Conservation (phyloP, 2,113 vertebrate genomes). For the Planiliza haematocheilus region DNA sequence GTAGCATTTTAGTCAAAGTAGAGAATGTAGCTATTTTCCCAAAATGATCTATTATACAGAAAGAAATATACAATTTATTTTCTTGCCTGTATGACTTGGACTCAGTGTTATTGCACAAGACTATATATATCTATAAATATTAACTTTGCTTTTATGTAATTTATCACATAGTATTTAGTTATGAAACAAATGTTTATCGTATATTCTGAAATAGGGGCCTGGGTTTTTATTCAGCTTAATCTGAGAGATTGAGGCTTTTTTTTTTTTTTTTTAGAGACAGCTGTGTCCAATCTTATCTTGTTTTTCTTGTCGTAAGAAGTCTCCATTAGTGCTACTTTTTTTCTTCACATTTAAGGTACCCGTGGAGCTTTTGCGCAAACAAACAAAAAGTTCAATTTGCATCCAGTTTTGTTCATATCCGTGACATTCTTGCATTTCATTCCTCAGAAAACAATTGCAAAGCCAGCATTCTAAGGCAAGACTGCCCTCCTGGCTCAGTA, state of each 20-base stretch:
- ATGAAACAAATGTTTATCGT: neutral
- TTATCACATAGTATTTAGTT: slow-evolving; percentile 18
- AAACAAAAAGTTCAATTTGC: neutral
- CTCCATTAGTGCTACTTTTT: neutral
- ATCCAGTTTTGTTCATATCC: neutral
- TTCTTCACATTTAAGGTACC: slow-evolving; percentile 15
- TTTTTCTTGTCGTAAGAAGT: neutral
- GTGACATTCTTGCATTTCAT: too few relatives aligned
- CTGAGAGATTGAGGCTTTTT: neutral
- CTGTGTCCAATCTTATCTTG: neutral
- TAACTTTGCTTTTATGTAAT: slow-evolving; percentile 39
- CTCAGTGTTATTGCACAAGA: slow-evolving; percentile 52
- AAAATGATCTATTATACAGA: slow-evolving; percentile 31
- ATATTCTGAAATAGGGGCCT: slow-evolving; percentile 14
- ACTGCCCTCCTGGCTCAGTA: neutral
- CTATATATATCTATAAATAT: slow-evolving; percentile 17
- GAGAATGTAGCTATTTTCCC: slow-evolving; percentile 45
- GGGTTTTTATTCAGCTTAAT: neutral
- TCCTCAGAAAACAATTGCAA: neutral
- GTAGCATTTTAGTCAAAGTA: slow-evolving; percentile 53
- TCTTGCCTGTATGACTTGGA: slow-evolving; percentile 50
- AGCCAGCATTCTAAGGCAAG: neutral
- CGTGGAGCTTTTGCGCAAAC: slow-evolving; percentile 8
- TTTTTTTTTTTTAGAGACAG: neutral
- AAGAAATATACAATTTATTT: slow-evolving; percentile 32